Evolutionary conservation across 2,888 invertebrate genomes (phyloP).

Genomic region (Cryptosula pallasiana): DNA sequence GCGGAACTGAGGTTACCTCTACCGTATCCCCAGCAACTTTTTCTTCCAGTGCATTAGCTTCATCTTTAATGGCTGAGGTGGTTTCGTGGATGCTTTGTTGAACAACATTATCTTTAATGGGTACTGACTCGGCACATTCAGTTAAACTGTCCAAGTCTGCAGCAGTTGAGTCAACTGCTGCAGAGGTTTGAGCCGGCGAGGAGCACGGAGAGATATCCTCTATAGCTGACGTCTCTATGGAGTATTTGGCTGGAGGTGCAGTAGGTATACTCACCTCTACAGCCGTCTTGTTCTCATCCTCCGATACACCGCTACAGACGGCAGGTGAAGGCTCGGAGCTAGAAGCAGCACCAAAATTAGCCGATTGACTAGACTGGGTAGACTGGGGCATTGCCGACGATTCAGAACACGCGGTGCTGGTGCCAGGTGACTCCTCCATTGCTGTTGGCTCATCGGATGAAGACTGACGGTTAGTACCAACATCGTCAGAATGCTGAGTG

Average conservation of each 20-base stretch:
- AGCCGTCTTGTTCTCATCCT: neutral
- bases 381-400: neutral
- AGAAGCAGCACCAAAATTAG: neutral
- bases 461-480: neutral
- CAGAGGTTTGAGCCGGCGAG: neutral
- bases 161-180: neutral
- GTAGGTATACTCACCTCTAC: neutral
- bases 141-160: neutral
- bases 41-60: neutral
- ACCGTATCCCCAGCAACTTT: neutral
- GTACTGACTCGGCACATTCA: neutral
- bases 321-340: neutral
- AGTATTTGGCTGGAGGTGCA: neutral
- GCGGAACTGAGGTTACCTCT: neutral
- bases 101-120: neutral
- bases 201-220: slow-evolving; percentile 20
- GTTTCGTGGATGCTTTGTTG: too few species aligned
- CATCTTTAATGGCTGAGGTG: too few species aligned
- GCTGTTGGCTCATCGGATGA: neutral
- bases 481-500: neutral
- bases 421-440: neutral
- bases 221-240: neutral
- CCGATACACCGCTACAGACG: neutral
- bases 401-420: neutral
- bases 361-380: neutral